Percentiles rank a stretch among this genome's conserved stretches.
These are phyloP conservation scores for Pegea sp. DNA, from an alignment of 23 tunicate genomes.

Conservation along the genomic window DNA sequence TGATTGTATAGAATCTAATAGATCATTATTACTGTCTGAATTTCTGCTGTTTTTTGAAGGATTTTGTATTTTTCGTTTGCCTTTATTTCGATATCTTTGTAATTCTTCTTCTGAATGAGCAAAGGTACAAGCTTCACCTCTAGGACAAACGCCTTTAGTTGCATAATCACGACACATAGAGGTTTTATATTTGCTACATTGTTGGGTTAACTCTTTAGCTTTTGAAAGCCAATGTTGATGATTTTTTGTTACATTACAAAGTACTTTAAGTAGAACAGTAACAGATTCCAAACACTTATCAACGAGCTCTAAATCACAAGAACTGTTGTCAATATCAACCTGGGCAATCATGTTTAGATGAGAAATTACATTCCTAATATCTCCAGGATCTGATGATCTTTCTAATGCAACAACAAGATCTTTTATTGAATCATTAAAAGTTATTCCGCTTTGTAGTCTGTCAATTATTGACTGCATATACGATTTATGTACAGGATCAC, in stretches of 20 bases:
- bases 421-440: conserved; percentile 28
- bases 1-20: neutral
- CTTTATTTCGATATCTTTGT: conserved; percentile 44
- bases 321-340: conserved; percentile 9
- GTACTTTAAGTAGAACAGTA: conserved; percentile 13
- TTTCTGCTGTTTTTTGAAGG: too few species aligned
- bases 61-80: conserved; percentile 26
- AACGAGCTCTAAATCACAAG: conserved; percentile 15
- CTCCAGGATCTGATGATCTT: conserved; percentile 26
- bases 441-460: conserved; percentile 44
- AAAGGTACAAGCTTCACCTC: conserved; percentile 70
- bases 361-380: conserved; percentile 14
- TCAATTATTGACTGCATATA: conserved; percentile 91
- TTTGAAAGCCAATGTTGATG: conserved; percentile 38
- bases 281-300: conserved; percentile 22
- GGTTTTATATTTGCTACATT: conserved; percentile 60
- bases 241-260: conserved; percentile 21
- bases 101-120: conserved; percentile 80
- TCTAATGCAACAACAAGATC: conserved; percentile 35
- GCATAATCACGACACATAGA: conserved; percentile 61
- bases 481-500: conserved; percentile 66
- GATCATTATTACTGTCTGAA: too few species aligned
- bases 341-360: conserved; percentile 31
- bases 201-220: conserved; percentile 42
- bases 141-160: conserved; percentile 67